Evolutionary conservation across 2,888 invertebrate species (phyloP).

Genomic region (Galeopsomyia nigrocyanea): DNA sequence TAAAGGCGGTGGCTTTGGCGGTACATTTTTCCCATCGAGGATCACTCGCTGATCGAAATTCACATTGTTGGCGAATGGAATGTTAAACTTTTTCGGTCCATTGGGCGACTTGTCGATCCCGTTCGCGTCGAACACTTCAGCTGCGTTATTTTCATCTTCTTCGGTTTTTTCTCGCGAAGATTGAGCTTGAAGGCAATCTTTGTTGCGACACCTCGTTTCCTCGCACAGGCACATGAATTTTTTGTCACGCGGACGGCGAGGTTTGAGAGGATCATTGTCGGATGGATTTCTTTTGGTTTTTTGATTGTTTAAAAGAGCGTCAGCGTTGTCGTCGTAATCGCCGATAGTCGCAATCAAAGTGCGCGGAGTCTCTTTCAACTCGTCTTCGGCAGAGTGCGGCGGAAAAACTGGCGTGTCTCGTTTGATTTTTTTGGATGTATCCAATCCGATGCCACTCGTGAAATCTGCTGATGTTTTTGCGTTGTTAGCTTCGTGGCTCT

Average conservation of each 20-base stretch:
- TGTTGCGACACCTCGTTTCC: slow-evolving; percentile 41
- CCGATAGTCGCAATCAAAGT: no score
- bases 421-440: neutral
- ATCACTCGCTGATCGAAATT: slow-evolving; percentile 48
- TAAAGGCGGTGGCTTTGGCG: slow-evolving; percentile 1
- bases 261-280: neutral
- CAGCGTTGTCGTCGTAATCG: no score
- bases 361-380: no score
- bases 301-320: neutral
- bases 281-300: neutral
- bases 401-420: neutral
- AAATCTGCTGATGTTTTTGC: slow-evolving; percentile 2
- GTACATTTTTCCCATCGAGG: slow-evolving; percentile 31
- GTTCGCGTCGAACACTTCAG: slow-evolving; percentile 1
- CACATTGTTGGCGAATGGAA: slow-evolving; percentile 48
- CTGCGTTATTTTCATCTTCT: slow-evolving; percentile 14
- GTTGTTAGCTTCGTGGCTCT: slow-evolving; percentile 11
- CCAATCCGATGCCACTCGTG: neutral
- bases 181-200: slow-evolving; percentile 10
- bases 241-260: slow-evolving; percentile 36
- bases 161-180: slow-evolving; percentile 8
- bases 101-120: neutral
- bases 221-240: slow-evolving; percentile 56
- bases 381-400: neutral
- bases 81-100: slow-evolving; percentile 49